Conservation (phyloP, 1,140 invertebrate species). For the Leucophenga varia region DNA sequence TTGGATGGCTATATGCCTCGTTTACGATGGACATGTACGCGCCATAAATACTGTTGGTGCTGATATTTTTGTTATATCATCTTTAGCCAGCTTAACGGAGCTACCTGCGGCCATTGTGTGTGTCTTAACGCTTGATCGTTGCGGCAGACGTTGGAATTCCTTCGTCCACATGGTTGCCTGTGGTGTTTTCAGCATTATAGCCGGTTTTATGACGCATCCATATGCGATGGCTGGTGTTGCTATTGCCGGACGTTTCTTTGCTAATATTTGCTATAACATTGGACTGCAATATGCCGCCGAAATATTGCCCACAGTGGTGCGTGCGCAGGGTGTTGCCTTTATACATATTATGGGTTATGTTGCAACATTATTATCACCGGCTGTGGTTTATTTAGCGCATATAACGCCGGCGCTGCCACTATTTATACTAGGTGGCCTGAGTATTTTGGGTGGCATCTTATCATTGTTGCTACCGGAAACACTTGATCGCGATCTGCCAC, state of each 20-base stretch:
- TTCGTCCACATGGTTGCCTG: constrained; percentile 77
- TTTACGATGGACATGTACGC: constrained; percentile 84
- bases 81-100: constrained; percentile 74
- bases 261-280: constrained; percentile 88
- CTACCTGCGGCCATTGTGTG: constrained; percentile 78
- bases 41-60: constrained; percentile 78
- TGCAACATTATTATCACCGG: constrained; percentile 77
- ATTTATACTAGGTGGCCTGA: constrained; percentile 71
- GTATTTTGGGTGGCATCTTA: constrained; percentile 71
- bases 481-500: constrained; percentile 76
- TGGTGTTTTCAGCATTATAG: constrained; percentile 77
- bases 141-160: constrained; percentile 81
- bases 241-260: constrained; percentile 77
- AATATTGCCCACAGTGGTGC: constrained; percentile 79
- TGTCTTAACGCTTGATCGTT: constrained; percentile 74
- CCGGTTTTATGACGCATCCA: constrained; percentile 66
- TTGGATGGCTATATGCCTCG: constrained; percentile 84
- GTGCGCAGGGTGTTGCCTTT: constrained; percentile 79
- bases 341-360: constrained; percentile 86
- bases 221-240: constrained; percentile 69
- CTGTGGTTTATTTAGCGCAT: constrained; percentile 76
- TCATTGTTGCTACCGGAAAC: constrained; percentile 81
- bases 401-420: constrained; percentile 70
- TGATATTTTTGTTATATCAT: constrained; percentile 81
- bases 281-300: constrained; percentile 87